These are phyloP conservation scores for Alaudala cheleensis DNA, from an alignment of 2,113 vertebrate species.

Conservation along the genomic window DNA sequence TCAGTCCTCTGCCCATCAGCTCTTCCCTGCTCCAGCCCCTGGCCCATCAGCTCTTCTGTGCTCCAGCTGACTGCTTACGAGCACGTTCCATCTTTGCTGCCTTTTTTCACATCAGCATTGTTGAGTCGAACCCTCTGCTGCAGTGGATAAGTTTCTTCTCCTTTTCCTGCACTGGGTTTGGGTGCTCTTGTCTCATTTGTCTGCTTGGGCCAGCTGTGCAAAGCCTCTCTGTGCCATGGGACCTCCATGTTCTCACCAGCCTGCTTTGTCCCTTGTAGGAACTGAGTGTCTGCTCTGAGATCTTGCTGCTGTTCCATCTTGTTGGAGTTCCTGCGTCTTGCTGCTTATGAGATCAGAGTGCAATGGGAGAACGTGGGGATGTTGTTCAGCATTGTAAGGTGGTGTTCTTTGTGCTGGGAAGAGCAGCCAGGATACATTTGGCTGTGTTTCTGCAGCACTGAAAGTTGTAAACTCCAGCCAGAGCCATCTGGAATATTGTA, in stretches of 20 bases:
- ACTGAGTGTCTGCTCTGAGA: rapidly evolving
- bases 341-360: neutral
- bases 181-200: neutral
- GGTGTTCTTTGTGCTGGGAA: neutral
- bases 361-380: rapidly evolving
- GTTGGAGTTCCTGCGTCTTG: neutral
- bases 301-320: neutral
- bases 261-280: too few relatives aligned
- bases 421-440: neutral
- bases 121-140: rapidly evolving
- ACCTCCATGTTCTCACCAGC: neutral
- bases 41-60: neutral
- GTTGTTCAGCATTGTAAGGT: neutral
- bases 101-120: rapidly evolving
- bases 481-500: neutral
- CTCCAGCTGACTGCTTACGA: neutral
- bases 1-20: neutral
- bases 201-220: too few relatives aligned
- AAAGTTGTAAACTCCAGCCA: neutral
- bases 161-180: neutral
- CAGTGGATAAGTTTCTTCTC: neutral
- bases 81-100: neutral
- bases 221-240: rapidly evolving
- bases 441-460: neutral
- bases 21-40: neutral